Conservation (phyloP, 53 echinoderm and acorn worm genomes). For the Stichopus horrens region DNA sequence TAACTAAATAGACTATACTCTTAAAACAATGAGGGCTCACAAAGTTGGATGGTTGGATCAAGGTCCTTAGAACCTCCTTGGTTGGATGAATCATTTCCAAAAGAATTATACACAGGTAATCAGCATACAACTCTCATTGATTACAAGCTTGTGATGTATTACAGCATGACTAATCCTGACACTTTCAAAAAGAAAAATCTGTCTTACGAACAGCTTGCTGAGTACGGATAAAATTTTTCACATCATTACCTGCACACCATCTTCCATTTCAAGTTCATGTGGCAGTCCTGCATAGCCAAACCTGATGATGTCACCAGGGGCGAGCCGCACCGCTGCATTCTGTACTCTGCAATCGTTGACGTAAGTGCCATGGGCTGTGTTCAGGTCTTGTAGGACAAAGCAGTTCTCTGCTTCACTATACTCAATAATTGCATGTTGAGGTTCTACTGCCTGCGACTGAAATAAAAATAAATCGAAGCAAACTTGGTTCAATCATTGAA, state of each 20-base stretch:
- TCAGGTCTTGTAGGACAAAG: conserved; percentile 92
- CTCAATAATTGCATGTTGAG: conserved; percentile 89
- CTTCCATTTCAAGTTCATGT: conserved; percentile 88
- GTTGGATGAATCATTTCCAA: too few species aligned
- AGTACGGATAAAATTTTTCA: too few species aligned
- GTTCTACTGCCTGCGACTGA: conserved; percentile 74
- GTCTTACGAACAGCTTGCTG: too few species aligned
- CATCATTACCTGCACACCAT: conserved; percentile 68
- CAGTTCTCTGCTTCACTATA: conserved; percentile 85
- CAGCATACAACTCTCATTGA: too few species aligned
- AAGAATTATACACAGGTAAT: too few species aligned
- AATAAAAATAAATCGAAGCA: background rate
- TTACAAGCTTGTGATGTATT: too few species aligned
- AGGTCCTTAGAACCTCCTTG: too few species aligned
- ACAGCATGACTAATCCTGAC: too few species aligned
- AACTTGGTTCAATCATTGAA: background rate
- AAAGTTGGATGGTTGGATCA: too few species aligned
- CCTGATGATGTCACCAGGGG: conserved; percentile 86
- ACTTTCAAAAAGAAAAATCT: too few species aligned
- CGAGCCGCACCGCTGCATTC: conserved; percentile 91
- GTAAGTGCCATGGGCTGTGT: conserved; percentile 95
- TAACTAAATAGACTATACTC: too few species aligned
- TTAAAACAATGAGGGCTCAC: too few species aligned
- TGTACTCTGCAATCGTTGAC: conserved; percentile 97
- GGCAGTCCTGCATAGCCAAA: conserved; percentile 90